Conservation (phyloP, 64 coral and sea anemone species). For the Pachyseris speciosa region DNA sequence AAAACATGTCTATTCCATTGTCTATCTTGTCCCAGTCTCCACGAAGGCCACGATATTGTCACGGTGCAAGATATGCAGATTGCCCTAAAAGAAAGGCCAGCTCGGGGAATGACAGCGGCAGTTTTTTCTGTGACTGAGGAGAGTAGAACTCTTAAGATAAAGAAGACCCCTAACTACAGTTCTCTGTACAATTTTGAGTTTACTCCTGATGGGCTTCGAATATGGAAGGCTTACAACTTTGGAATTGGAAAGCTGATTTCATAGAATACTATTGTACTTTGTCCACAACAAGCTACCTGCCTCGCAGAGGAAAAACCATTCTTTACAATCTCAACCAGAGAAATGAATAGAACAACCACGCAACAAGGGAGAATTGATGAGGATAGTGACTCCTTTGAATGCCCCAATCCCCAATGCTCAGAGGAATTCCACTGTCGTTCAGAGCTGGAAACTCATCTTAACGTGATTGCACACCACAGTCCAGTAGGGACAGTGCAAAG, state of each 20-base stretch:
- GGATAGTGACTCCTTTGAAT: constrained; percentile 1
- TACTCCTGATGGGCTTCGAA: constrained; percentile 20
- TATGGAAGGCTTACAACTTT: constrained; percentile 35
- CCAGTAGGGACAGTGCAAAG: background rate
- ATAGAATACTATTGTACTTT: constrained; percentile 37
- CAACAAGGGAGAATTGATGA: background rate
- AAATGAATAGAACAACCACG: background rate
- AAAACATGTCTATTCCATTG: no score
- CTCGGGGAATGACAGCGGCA: constrained; percentile 31
- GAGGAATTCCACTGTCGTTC: constrained; percentile 47
- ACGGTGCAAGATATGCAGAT: constrained; percentile 24
- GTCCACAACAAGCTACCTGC: constrained; percentile 18
- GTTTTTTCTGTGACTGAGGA: background rate
- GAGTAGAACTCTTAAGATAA: constrained; percentile 7
- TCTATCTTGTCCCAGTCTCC: no score
- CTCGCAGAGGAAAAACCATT: constrained; percentile 27
- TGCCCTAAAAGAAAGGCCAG: constrained; percentile 52
- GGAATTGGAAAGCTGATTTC: constrained; percentile 42
- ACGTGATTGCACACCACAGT: constrained; percentile 28
- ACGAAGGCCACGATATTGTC: constrained; percentile 28
- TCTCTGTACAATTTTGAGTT: constrained; percentile 42
- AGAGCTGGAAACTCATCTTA: constrained; percentile 57
- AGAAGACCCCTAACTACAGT: constrained; percentile 38
- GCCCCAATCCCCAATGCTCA: constrained; percentile 29
- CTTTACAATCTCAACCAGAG: constrained; percentile 33